Evolutionary conservation across 2,113 vertebrate species (phyloP), one percentile per base, ranked within the genome.

Genomic region (Suricata suricatta): DNA sequence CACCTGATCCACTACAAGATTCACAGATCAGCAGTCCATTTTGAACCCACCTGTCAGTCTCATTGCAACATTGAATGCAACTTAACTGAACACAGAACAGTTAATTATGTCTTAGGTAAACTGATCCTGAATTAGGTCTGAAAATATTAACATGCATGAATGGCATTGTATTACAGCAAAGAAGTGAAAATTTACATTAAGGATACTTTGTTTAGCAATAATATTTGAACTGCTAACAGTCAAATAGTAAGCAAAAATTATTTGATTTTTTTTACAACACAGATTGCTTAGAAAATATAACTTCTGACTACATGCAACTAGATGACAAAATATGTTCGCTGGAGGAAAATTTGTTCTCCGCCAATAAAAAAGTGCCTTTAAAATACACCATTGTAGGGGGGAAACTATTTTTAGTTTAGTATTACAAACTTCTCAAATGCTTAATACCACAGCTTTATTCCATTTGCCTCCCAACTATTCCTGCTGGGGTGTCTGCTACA

Each of bases 181-280:
- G 50, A 92, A 85, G 91, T 96, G 71, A 63, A 84, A 77, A 63
- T 81, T n/a, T 95, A 57, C 52, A 69, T 88, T 71, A 96, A 80
- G 7, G 1, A 77, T 82, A 84, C 4, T 57, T 96, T 92, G 57
- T n/a, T 88, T 92, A 72, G 16, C 19, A 38, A 50, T 35, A 82
- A 38, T 93, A 82, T 84, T 97, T 95, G 71, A 50, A 60, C 27
- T 33, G 14, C 10, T 66, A 95, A 50, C 9, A 52, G 35, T 54
- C 74, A 74, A 94, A 64, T 41, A 90, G 57, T 50, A 90, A 87
- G 5, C 9, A 94, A 31, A 35, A 25, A 64, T 57, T 33, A 35
- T 81, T 86, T 50, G 33, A 52, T 84, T 44, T 44, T 74, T 44
- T 52, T 57, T 13, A 94, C 89, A 82, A 0, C 33, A 87, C 7